phyloP scores from a whole-genome alignment of 2,888 invertebrate genomes.

The Megalurothrips usitatus region DNA sequence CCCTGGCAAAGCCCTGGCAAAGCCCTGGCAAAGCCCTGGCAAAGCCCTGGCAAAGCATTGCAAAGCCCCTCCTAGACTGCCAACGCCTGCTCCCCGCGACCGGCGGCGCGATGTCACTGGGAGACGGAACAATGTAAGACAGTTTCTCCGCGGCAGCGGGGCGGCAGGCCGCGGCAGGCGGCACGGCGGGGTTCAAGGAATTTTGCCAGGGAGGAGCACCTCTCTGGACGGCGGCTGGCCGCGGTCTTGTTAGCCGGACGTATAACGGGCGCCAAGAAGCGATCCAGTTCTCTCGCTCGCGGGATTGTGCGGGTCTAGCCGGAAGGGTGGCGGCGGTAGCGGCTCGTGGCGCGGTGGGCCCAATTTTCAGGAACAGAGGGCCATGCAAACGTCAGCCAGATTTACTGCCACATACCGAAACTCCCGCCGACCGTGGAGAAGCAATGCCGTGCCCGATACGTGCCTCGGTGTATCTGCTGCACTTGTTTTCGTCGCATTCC shows the following conservation, averaged over 20 bases:
- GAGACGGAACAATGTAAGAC: slow-evolving; percentile 15
- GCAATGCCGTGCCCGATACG: no score
- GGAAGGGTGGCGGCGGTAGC: no score
- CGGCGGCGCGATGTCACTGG: background rate
- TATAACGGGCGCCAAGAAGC: background rate
- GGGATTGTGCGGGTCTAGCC: no score
- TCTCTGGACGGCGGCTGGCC: background rate
- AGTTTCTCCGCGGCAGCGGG: background rate
- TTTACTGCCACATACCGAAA: no score
- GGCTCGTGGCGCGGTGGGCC: no score
- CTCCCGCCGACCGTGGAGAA: no score
- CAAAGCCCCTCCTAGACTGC: background rate
- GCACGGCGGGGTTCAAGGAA: background rate
- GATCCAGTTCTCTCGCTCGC: background rate
- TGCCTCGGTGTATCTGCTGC: no score
- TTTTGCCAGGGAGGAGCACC: slow-evolving; percentile 13
- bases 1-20: background rate
- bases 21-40: background rate
- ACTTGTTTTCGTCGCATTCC: no score
- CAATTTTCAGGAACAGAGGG: no score
- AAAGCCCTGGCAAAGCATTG: background rate
- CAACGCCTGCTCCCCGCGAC: background rate
- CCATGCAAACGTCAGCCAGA: no score
- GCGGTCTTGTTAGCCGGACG: slow-evolving; percentile 6
- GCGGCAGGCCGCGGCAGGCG: background rate